Percentiles rank a stretch among this genome's conserved stretches.
These are phyloP conservation scores for Falco punctatus DNA, from an alignment of 2,113 vertebrate species.

Conservation along the genomic window DNA sequence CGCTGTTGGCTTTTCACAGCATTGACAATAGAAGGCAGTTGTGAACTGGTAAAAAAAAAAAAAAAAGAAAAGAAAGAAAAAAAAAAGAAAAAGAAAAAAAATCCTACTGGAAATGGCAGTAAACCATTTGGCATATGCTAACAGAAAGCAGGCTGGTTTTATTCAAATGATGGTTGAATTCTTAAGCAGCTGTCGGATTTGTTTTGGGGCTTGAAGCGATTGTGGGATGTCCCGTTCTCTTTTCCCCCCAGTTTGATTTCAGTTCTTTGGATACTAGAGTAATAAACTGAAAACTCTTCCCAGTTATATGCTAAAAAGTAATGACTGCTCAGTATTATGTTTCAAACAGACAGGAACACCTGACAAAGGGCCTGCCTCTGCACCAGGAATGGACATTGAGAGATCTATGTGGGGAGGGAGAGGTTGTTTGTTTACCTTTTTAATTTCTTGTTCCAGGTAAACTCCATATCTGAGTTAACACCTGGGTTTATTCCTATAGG, in stretches of 20 bases:
- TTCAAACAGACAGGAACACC: background rate
- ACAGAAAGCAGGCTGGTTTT: background rate
- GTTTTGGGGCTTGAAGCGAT: background rate
- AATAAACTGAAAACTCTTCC: background rate
- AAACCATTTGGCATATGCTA: background rate
- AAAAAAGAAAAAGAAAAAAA: background rate
- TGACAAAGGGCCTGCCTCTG: background rate
- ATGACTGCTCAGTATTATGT: background rate
- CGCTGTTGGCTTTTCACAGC: constrained; percentile 26
- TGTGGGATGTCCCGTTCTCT: background rate
- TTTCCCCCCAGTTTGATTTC: background rate
- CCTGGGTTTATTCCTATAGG: background rate
- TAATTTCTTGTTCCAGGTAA: background rate
- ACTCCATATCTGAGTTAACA: background rate
- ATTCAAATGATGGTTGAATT: background rate
- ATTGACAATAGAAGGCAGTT: constrained; percentile 52
- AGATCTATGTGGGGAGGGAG: background rate
- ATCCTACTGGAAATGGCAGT: constrained; percentile 33
- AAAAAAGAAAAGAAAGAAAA: background rate
- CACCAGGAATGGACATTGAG: background rate
- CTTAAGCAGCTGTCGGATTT: background rate
- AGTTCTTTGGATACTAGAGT: background rate
- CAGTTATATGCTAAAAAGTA: background rate
- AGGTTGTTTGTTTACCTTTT: background rate
- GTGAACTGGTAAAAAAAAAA: constrained; percentile 22